Conservation (phyloP, 2,888 invertebrate genomes). For the Ophion slaviceki region DNA sequence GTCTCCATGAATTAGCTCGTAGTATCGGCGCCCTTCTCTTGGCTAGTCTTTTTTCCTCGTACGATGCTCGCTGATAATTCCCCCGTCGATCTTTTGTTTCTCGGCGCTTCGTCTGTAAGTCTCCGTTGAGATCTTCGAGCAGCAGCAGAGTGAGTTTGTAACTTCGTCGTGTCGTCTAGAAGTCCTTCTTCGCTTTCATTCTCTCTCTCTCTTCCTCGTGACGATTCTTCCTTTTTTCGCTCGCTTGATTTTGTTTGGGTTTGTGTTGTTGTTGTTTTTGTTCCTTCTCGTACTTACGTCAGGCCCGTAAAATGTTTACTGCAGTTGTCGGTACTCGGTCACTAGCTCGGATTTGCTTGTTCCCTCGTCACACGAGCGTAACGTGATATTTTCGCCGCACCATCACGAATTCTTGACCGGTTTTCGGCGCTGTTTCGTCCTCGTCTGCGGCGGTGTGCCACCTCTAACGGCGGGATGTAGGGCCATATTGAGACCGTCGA, state of each 20-base stretch:
- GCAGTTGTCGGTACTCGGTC: conserved; percentile 33
- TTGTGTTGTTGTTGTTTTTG: background rate
- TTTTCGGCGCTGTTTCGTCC: conserved; percentile 81
- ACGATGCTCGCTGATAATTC: conserved; percentile 23
- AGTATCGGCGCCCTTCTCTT: conserved; percentile 14
- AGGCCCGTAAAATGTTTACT: conserved; percentile 4
- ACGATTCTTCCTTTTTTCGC: conserved; percentile 61
- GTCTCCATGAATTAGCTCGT: conserved; percentile 42
- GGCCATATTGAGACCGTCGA: conserved; percentile 76
- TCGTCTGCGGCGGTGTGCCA: conserved; percentile 71
- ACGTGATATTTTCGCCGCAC: conserved; percentile 61
- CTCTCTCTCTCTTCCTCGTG: background rate
- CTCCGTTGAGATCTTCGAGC: conserved; percentile 7
- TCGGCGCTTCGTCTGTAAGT: background rate
- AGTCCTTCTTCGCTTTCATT: background rate
- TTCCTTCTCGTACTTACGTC: conserved; percentile 2
- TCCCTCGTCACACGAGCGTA: conserved; percentile 47
- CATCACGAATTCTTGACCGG: conserved; percentile 81
- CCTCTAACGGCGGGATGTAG: conserved; percentile 78
- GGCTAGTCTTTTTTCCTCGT: conserved; percentile 32
- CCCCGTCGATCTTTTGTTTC: background rate
- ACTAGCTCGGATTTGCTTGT: conserved; percentile 38
- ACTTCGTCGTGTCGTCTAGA: background rate
- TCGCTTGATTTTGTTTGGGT: conserved; percentile 61
- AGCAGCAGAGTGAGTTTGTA: background rate